These are phyloP conservation scores for Aphyosemion australe DNA, from an alignment of 2,113 vertebrate species.

Conservation along the genomic window DNA sequence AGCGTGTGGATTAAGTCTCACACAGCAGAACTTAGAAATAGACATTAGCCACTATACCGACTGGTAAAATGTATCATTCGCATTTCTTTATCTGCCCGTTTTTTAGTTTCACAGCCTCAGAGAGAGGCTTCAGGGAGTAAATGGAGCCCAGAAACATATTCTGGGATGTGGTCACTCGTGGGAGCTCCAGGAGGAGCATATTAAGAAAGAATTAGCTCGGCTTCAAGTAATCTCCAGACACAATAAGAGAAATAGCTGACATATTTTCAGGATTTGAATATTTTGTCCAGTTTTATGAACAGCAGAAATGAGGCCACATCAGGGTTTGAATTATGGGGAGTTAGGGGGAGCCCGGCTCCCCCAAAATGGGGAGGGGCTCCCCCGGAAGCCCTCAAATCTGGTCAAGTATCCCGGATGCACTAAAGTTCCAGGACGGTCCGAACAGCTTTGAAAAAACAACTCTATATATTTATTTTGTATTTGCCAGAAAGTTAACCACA, in stretches of 20 bases:
- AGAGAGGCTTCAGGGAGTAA: background rate
- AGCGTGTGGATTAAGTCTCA: background rate
- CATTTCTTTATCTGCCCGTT: background rate
- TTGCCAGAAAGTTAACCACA: background rate
- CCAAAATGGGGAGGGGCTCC: no score
- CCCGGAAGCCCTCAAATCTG: no score
- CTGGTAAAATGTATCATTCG: background rate
- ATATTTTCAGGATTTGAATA: no score
- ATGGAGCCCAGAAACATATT: background rate
- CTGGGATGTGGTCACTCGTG: background rate
- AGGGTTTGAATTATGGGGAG: no score
- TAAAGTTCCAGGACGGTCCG: background rate
- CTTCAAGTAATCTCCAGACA: background rate
- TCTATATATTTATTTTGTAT: background rate
- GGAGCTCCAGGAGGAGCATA: background rate
- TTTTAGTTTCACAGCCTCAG: background rate
- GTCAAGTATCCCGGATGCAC: no score
- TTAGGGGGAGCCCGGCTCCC: no score
- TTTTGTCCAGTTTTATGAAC: no score
- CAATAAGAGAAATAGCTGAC: no score
- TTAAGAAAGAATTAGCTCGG: background rate
- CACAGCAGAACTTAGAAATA: conserved; percentile 6
- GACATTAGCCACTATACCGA: background rate
- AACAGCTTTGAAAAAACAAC: background rate
- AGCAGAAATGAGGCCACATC: no score